These are phyloP conservation scores for Lissocephala sabroskyi DNA, from an alignment of 2,888 invertebrate genomes.

Conservation along the genomic window DNA sequence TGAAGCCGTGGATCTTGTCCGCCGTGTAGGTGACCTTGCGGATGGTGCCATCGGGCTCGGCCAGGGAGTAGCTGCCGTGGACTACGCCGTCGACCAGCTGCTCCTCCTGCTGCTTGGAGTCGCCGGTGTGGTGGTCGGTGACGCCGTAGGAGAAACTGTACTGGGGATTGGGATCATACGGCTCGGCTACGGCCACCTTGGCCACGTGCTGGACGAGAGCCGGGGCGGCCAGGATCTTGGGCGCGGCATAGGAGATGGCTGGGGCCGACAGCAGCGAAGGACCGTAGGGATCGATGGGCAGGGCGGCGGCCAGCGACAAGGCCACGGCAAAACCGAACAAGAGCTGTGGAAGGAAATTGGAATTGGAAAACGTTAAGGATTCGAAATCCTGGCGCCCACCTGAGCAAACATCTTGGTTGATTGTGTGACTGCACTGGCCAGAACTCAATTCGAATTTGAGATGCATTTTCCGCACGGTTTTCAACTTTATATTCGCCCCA, in stretches of 20 bases:
- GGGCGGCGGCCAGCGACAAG: slow-evolving; percentile 53
- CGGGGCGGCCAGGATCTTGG: slow-evolving; percentile 34
- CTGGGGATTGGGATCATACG: slow-evolving; percentile 69
- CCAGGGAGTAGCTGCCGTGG: slow-evolving; percentile 70
- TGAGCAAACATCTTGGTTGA: slow-evolving; percentile 63
- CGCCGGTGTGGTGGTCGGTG: slow-evolving; percentile 68
- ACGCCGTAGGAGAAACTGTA: slow-evolving; percentile 70
- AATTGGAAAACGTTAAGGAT: too few species aligned
- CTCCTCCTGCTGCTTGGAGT: slow-evolving; percentile 71
- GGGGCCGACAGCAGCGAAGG: slow-evolving; percentile 26
- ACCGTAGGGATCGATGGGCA: slow-evolving; percentile 56
- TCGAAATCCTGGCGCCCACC: slow-evolving; percentile 54
- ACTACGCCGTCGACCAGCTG: slow-evolving; percentile 70
- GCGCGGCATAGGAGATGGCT: slow-evolving; percentile 32
- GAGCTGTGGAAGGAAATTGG: too few species aligned
- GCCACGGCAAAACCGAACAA: slow-evolving; percentile 60
- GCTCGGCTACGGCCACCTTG: slow-evolving; percentile 51
- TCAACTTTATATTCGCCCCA: slow-evolving; percentile 68
- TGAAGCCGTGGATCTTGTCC: slow-evolving; percentile 70
- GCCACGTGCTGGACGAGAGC: slow-evolving; percentile 36
- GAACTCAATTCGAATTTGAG: slow-evolving; percentile 71
- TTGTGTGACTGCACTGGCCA: slow-evolving; percentile 62
- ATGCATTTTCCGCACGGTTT: slow-evolving; percentile 63
- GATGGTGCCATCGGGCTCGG: slow-evolving; percentile 70
- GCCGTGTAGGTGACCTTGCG: slow-evolving; percentile 70